Base-by-base conservation (phyloP, 37 sponge, comb jelly and placozoan genomes). In the Halisarca cf. caerulea region DNA sequence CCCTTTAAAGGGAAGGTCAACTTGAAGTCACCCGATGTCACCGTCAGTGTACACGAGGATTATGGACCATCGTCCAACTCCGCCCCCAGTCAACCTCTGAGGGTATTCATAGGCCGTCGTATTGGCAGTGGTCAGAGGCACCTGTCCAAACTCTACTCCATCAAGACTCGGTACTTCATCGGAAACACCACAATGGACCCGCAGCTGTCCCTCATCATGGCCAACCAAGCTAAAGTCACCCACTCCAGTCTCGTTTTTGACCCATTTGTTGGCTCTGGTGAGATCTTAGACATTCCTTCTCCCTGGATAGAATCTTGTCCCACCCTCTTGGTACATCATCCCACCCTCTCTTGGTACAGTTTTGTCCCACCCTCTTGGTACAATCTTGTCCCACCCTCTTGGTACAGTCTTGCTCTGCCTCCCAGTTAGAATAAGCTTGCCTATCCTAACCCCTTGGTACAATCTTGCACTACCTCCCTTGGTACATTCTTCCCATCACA, bases 111-210 rank as follows among this genome's bases (percentile, higher is more conserved):
- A 69, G 92, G 95, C 32, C 42, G 88, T 21, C 87, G 87, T 82
- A 36, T 93, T n/a, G 60, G 86, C 11, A 80, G 84, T 0, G 94
- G 98, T 1, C 92, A 95, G 44, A 62, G 99, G 27, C 79, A 87
- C 14, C 70, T 98, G 21, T 66, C 94, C 60, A 39, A 69, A 5
- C 82, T 66, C 9, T 98, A 90, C 79, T 79, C 94, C 11, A 75
- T 98, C 2, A 96, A 89, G 79, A 86, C 83, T 8, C 79, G 99
- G 2, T 85, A 87, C 38, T 98, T 91, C 80, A 98, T 98, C 71
- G 99, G 93, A 0, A 92, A 94, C 80, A 98, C 99, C 6, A 94
- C 99, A 38, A 96, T 98, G 96, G 95, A 94, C 51, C 89, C 99
- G 15, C 91, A 92, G 64, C 91, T 98, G 36, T 92, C 95, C 2